Evolutionary conservation across 2,113 vertebrate species (phyloP), one percentile per base, ranked within the genome.

Genomic region (Salvator merianae): DNA sequence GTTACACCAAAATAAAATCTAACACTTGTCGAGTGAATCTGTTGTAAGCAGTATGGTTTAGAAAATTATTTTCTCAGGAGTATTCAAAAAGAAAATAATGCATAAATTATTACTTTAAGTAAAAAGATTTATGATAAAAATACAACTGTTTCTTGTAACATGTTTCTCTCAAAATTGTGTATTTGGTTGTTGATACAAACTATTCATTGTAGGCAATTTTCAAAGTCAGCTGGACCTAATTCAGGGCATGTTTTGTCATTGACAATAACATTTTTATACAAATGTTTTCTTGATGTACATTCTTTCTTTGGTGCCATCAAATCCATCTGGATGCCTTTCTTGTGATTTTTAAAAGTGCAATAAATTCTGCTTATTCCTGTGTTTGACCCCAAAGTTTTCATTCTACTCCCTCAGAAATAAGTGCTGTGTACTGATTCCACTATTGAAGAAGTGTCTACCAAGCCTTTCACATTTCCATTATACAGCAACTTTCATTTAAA

Each of bases 301-400:
- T 94, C 86, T 90, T 89, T 88, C 87, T 92, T 93, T 90, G 86
- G 90, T 94, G 89, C 90, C 87, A 73, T 90, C 91, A 90, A 34
- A 5, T 88, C 76, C 88, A 47, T 89, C 63, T 71, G 77, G 59
- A 88, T 82, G 79, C 83, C 81, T 86, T 83, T 53, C 86, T 28
- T 10, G 4, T 7, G 72, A 87, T 55, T 73, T 2, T 5, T 84
- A 47, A 36, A 2, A 0, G 36, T 74, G 2, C 32, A 2, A 28
- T 81, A 81, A 90, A 89, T 91, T 87, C 88, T 3, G 10, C 0
- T 0, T 22, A 1, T 8, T 86, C 0, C 0, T 77, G 8, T 1
- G 0, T 63, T 69, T 36, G 69, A 1, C 32, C 40, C 76, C 68
- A 2, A 1, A 18, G 47, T 26, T 81, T 81, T 34, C 20, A 70